Base-by-base conservation (phyloP, 2,888 invertebrate species). In the Nomada ruficornis region DNA sequence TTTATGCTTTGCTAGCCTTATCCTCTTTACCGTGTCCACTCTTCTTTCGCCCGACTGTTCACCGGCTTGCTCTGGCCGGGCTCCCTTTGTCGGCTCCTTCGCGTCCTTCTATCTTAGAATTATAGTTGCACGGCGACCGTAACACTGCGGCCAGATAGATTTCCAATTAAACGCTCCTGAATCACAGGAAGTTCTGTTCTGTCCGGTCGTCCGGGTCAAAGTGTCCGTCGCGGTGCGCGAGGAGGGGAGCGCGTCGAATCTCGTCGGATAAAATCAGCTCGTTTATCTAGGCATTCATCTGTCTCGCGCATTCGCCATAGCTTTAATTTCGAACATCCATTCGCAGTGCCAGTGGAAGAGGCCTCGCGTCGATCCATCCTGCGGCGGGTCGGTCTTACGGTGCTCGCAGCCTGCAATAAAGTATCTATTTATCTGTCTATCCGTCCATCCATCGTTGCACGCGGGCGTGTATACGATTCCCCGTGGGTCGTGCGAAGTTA, bases 401-500 rank as follows among this genome's bases (percentile, higher is more conserved):
- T 82, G 67, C 77, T 74, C 62, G 52, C 65, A 65, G 65, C 70
- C 67, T 36, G 54, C 67, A 77, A 82, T 78, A 83, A 78, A 78
- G 73, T 83, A 83, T 77, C 83, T 74, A 74, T 80, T 82, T 83
- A 83, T 82, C 82, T 64, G 82, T 77, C 67, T 83, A 83, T 82
- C 82, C 69, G 82, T 77, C 67, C 81, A 70, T 74, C 82, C 68
- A 65, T 81, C 71, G 82, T 70, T 62, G 42, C 44, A n/a, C 62
- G 64, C 69, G 82, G 62, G 55, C 57, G 73, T 59, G 59, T 62
- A 50, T 62, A 55, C 72, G 72, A 54, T 78, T 62, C 60, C 10
- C 57, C 47, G 75, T 70, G 71, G 80, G 83, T 82, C 88, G 87
- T 84, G 86, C 81, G 64, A 84, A 87, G 76, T 82, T 88, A 73